Evolutionary conservation across 2,113 vertebrate genomes (phyloP), one percentile per base, ranked within the genome.

Genomic region (Phrynosoma platyrhinos): DNA sequence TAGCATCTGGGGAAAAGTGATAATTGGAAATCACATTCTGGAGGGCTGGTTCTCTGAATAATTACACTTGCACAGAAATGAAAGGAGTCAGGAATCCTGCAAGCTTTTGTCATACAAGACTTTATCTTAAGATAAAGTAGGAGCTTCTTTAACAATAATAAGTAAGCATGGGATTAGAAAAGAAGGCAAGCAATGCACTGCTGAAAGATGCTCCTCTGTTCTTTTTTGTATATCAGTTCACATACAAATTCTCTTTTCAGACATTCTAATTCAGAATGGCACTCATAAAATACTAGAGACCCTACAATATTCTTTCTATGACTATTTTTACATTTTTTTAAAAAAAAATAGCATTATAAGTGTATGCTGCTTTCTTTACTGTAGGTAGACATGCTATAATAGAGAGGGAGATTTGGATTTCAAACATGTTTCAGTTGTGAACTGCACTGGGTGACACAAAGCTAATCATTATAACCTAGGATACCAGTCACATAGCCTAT

Each of bases 21-120:
- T 81, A 92, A 86, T 90, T 30, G 36, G 42, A 91, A 86, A 81
- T 92, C 79, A 77, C 52, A 88, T 92, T 91, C 47, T 76, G 47
- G 1, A 91, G 27, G 75, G 66, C 16, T 84, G 81, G 20, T 23
- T 82, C 16, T 83, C n/a, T 89, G 58, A 32, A 85, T 93, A 92
- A 91, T 83, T 92, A 91, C 79, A 8, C 53, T 90, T 64, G 13
- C 84, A 69, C 6, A 82, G 20, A 90, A 91, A 89, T 64, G 40
- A 16, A 90, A 86, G 86, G 81, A 86, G 52, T 83, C 68, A 74
- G 53, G 89, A 84, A 71, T 88, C n/a, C 42, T 88, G 76, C 36
- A 92, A 93, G 74, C 0, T 91, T 85, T 94, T 89, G 2, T 55
- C 40, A 90, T 82, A 1, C 16, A 81, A 84, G 72, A n/a, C 14